Base-by-base conservation (phyloP, 2,888 invertebrate genomes). In the Volucella inanis region DNA sequence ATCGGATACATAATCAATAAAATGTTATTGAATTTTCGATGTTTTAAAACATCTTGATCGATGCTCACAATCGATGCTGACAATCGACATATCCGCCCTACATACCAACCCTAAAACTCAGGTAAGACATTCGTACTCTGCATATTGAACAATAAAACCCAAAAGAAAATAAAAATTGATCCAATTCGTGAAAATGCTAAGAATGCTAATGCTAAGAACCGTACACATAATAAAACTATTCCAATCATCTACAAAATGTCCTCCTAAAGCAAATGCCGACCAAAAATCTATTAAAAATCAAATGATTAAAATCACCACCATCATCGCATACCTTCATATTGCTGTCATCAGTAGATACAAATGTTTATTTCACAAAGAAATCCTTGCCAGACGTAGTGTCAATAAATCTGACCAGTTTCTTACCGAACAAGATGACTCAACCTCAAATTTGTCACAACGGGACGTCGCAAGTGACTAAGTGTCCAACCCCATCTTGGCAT, bases 341-440 rank as follows among this genome's bases (percentile, higher is more conserved):
- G 18, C 41, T 15, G 18, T 43, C 61, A n/a, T 6, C 31, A 22
- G 14, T 8, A 54, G 54, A 54, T 31, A 31, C 10, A 47, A 6
- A 15, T 47, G n/a, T 31, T 31, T 38, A n/a, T 55, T 14, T 31
- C 47, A 70, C 70, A 70, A 57, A 41, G n/a, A 71, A 65, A 82
- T 52, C 65, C 43, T 67, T 71, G 45, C 61, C 61, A 77, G 82
- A 82, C 82, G 72, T 43, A 59, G 65, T 82, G 77, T 82, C 82
- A 82, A 82, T 82, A 72, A 75, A 71, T 71, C 54, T 76, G 62
- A 50, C 15, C 43, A 70, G 59, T 70, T 70, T 57, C 55, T 14
- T 45, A 52, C 41, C 12, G 54, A 59, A 47, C 8, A 6, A 41
- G 59, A 72, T 79, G 79, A 79, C 59, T 79, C 72, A 79, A 67